Base-by-base conservation (phyloP, 2,113 vertebrate genomes). In the Pseudorhombus dupliciocellatus region DNA sequence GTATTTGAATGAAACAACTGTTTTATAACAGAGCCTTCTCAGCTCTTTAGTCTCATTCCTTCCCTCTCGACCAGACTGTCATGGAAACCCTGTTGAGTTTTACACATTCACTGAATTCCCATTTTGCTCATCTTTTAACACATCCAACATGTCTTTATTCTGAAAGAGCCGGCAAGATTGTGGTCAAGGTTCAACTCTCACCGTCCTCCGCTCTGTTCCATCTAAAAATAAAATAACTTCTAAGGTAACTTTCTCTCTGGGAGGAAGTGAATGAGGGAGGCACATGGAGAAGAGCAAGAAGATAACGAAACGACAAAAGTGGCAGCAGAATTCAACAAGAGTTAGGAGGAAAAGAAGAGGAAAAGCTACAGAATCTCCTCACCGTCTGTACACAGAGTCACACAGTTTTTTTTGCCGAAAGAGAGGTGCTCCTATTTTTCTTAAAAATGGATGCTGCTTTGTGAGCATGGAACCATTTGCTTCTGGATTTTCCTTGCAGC, bases 191-290 rank as follows among this genome's bases (percentile, higher is more conserved):
- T 66, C 15, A n/a, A 7, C 14, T 50, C 54, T 8, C 57, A 22
- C 26, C 0, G 22, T 26, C 26, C 7, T 3, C 20, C 34, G 44
- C 24, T 63, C 40, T 21, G 0, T 20, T 64, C 22, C 2, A 46
- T 54, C 62, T 66, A 55, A 73, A 76, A 66, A 63, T 64, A 60
- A 50, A 40, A 26, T 37, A n/a, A 57, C 42, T 51, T 68, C 6
- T 37, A 64, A 66, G 44, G 70, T 54, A 24, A 31, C 48, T 58
- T 79, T 75, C 37, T 60, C 74, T 74, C 50, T 25, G 24, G 50
- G 67, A 51, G 20, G 46, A 63, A 44, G 61, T 44, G 56, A 77
- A 56, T 1, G 70, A 55, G 70, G 26, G 26, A 26, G 30, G 28
- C 26, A 53, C 21, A 1, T 5, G 64, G 31, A 21, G 42, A 7